These are phyloP conservation scores for Zingel zingel DNA, from an alignment of 2,113 vertebrate species.

Conservation along the genomic window DNA sequence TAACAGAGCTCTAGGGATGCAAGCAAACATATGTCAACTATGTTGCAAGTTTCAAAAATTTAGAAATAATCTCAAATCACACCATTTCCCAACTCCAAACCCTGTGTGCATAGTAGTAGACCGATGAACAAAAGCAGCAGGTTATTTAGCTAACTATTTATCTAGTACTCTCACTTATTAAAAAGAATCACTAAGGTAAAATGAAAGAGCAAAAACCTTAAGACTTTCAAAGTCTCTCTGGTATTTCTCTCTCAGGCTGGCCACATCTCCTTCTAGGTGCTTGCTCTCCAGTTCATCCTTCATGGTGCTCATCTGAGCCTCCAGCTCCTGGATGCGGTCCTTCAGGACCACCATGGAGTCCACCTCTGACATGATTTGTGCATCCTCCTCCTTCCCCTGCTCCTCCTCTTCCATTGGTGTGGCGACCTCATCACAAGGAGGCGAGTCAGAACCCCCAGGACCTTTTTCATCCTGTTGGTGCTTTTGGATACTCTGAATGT, in stretches of 20 bases:
- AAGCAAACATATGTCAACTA: neutral
- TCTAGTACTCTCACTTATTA: conserved; percentile 29
- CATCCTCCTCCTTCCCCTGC: conserved; percentile 45
- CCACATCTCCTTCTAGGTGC: conserved; percentile 87
- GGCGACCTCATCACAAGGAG: neutral
- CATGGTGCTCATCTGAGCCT: conserved; percentile 93
- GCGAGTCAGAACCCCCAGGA: neutral
- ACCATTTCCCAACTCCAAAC: conserved; percentile 65
- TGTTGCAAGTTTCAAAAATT: neutral
- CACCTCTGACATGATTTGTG: conserved; percentile 42
- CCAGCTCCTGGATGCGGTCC: conserved; percentile 93
- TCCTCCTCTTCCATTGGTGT: conserved; percentile 60
- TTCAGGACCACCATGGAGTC: conserved; percentile 88
- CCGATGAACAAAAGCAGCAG: conserved; percentile 31
- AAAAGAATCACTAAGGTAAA: conserved; percentile 48
- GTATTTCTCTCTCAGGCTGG: conserved; percentile 93
- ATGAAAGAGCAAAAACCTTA: conserved; percentile 89
- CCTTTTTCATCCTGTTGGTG: conserved; percentile 72
- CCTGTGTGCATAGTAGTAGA: conserved; percentile 25
- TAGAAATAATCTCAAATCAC: conserved; percentile 24
- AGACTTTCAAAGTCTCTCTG: conserved; percentile 98
- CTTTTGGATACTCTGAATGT: conserved; percentile 83
- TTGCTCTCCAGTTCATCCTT: conserved; percentile 93
- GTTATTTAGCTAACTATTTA: conserved; percentile 19
- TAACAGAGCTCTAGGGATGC: neutral